phyloP scores from a whole-genome alignment of 2,888 invertebrate species.

The Cyaniris semiargus region DNA sequence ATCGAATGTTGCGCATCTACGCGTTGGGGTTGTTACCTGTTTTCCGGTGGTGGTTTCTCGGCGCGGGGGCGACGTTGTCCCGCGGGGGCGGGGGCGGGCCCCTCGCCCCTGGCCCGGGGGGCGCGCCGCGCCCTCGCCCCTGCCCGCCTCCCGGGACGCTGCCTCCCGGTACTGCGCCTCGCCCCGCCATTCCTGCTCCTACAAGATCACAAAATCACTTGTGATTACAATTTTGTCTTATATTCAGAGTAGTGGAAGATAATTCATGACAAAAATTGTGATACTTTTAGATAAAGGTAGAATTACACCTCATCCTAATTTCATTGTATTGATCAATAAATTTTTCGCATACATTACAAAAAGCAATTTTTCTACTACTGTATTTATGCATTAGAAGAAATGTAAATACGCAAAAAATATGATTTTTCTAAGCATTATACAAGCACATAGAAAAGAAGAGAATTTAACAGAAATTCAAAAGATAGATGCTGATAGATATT shows the following conservation, averaged over 20 bases:
- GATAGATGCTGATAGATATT: background rate
- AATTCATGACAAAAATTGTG: background rate
- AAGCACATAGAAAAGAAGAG: slow-evolving; percentile 3
- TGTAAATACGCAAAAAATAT: background rate
- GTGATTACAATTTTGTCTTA: background rate
- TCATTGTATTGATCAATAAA: background rate
- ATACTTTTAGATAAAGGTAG: background rate
- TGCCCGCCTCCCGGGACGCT: slow-evolving; percentile 45
- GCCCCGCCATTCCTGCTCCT: slow-evolving; percentile 48
- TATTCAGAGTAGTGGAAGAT: background rate
- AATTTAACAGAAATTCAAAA: background rate
- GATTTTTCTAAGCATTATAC: background rate
- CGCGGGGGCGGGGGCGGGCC: slow-evolving; percentile 94
- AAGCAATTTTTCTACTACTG: background rate
- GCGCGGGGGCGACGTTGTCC: slow-evolving; percentile 80
- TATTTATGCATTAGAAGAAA: too few species aligned
- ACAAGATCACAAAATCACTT: background rate
- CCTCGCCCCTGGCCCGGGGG: slow-evolving; percentile 87
- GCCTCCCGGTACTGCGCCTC: slow-evolving; percentile 48
- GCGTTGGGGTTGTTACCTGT: slow-evolving; percentile 62
- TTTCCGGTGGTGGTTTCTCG: slow-evolving; percentile 71
- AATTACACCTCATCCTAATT: background rate
- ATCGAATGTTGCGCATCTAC: slow-evolving; percentile 56
- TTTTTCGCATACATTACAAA: background rate
- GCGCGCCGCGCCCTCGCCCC: slow-evolving; percentile 51